These are phyloP conservation scores for Ooceraea biroi DNA, from an alignment of 1,140 invertebrate species.

Conservation along the genomic window DNA sequence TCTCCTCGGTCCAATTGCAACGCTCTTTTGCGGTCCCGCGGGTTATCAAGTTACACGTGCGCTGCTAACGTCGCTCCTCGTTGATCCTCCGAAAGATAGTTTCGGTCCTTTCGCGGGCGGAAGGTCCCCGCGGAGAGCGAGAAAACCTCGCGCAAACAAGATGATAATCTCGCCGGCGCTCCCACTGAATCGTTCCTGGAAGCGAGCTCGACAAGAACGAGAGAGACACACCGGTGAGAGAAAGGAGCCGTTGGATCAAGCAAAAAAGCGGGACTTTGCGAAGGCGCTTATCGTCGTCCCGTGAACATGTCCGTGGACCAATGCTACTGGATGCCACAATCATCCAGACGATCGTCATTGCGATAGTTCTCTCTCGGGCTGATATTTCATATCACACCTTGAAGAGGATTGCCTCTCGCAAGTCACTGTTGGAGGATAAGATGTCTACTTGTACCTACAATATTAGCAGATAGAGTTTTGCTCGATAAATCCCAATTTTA, in stretches of 20 bases:
- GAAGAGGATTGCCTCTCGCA: not conserved
- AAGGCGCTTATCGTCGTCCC: constrained; percentile 66
- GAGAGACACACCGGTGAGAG: constrained; percentile 38
- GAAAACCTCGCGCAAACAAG: constrained; percentile 47
- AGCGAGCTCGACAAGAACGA: constrained; percentile 35
- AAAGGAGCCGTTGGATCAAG: constrained; percentile 28
- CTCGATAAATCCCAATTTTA: not conserved
- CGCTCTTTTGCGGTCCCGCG: not conserved
- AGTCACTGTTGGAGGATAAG: not conserved
- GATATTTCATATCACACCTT: constrained; percentile 25
- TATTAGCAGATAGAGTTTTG: not conserved
- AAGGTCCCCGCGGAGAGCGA: not conserved
- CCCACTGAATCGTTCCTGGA: constrained; percentile 64
- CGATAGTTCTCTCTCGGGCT: not conserved
- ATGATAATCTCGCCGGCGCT: constrained; percentile 43
- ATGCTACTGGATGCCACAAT: constrained; percentile 53
- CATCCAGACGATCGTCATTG: not conserved
- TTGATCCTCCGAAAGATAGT: constrained; percentile 48
- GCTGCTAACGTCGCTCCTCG: not conserved
- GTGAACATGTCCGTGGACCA: constrained; percentile 46
- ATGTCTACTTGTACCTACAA: not conserved
- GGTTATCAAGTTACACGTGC: constrained; percentile 16
- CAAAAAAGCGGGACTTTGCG: constrained; percentile 53
- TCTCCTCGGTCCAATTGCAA: not conserved
- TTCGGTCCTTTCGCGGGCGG: constrained; percentile 9